These are phyloP conservation scores for Mixornis gularis DNA, from an alignment of 2,113 vertebrate genomes.

Conservation along the genomic window DNA sequence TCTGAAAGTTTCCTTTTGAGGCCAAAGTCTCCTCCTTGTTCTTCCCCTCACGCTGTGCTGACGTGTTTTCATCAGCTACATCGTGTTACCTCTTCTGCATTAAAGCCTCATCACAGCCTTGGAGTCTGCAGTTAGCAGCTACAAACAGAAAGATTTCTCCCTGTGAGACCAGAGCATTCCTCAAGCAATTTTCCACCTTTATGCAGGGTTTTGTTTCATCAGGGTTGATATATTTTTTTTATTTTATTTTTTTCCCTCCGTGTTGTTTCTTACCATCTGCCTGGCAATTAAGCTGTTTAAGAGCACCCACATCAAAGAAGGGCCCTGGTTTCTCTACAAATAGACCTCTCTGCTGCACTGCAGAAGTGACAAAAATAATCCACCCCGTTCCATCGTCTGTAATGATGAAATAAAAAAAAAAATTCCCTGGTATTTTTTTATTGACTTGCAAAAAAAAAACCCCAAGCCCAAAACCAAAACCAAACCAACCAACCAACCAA, in stretches of 20 bases:
- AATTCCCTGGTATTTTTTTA: neutral
- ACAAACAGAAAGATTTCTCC: slow-evolving; percentile 56
- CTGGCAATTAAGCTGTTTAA: slow-evolving; percentile 62
- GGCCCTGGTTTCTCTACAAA: neutral
- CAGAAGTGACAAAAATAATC: slow-evolving; percentile 29
- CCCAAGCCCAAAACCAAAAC: too few species aligned
- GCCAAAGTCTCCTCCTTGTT: slow-evolving; percentile 14
- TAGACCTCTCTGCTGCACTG: slow-evolving; percentile 23
- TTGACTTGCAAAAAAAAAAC: neutral
- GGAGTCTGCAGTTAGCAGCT: slow-evolving; percentile 41
- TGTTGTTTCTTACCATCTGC: slow-evolving; percentile 53
- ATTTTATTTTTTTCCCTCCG: rapidly evolving
- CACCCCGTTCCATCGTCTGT: neutral
- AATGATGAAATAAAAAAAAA: neutral
- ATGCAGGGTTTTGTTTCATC: slow-evolving; percentile 24
- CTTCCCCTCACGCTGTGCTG: slow-evolving; percentile 37
- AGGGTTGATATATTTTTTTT: neutral
- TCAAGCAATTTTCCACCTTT: slow-evolving; percentile 63
- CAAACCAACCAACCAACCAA: too few species aligned
- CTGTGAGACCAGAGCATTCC: slow-evolving; percentile 51
- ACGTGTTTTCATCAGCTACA: slow-evolving; percentile 48
- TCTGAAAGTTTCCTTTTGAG: slow-evolving; percentile 35
- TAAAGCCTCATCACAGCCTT: slow-evolving; percentile 56
- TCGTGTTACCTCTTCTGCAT: slow-evolving; percentile 45
- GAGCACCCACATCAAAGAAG: slow-evolving; percentile 57